Base-by-base conservation (phyloP, 64 coral and sea anemone genomes). In the Stichodactyla mertensii region DNA sequence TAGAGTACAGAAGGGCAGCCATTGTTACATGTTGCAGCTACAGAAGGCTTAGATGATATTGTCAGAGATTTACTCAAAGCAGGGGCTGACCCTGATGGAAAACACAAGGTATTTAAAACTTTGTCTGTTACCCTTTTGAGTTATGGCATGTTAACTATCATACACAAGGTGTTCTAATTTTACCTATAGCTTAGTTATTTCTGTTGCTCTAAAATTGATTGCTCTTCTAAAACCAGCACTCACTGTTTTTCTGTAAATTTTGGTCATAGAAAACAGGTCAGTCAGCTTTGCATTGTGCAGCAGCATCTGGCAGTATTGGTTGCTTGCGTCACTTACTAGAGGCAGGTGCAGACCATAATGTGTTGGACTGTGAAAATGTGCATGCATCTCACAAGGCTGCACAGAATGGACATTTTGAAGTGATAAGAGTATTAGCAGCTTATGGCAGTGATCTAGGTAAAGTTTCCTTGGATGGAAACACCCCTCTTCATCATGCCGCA, bases 391-490 rank as follows among this genome's bases (percentile, higher is more conserved):
- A 98, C 77, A 93, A 88, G 78, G 96, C 96, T 18, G 92, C 96
- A 7, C 55, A 80, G 7, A 98, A 92, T 57, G 96, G 96, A 77
- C 96, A 98, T 60, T 94, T 94, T 89, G 93, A 98, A 18, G 90
- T 98, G 1, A 98, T 98, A 13, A 82, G 96, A 27, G 85, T 94
- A 16, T 61, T 98, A 57, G 96, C 96, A 84, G 89, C 96, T 52
- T 98, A 98, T 83, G 96, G 96, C 16, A 92, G 92, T 53, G 96
- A 94, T 88, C 89, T 98, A 26, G 96, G 96, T 6, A 98, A 92
- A 90, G 89, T 92, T 52, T 88, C 93, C 27, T 71, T 80, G 4
- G 92, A 94, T 86, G 96, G 96, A 10, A 92, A 98, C 26, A 98
- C 96, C 0, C 51, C 96, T 6, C 51, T 98, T 24, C 96, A 98